Evolutionary conservation across 2,888 invertebrate genomes (phyloP).

Genomic region (Nesidiocoris tenuis): DNA sequence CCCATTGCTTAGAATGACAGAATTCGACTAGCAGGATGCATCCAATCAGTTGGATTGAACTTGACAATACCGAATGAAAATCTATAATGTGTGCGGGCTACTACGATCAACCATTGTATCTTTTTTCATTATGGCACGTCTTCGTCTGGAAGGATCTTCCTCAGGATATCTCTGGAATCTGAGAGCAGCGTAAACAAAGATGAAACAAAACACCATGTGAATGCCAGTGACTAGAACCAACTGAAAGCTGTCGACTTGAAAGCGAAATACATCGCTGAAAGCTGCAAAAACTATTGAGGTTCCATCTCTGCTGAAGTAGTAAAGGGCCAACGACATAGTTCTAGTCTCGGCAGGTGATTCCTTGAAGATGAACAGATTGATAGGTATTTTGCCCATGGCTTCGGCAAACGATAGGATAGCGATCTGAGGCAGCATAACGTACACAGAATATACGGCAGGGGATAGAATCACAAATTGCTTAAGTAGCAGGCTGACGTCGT

Average conservation of each 20-base stretch:
- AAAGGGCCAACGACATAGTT: conserved; percentile 13
- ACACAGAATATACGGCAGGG: conserved; percentile 7
- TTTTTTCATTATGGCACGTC: conserved; percentile 8
- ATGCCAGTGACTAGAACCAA: conserved; percentile 24
- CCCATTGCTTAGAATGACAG: too few relatives aligned
- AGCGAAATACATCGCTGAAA: conserved; percentile 10
- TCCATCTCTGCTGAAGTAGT: conserved; percentile 17
- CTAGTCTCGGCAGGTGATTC: conserved; percentile 15
- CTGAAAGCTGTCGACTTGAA: conserved; percentile 24
- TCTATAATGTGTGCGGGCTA: too few relatives aligned
- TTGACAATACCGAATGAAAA: too few relatives aligned
- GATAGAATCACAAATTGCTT: neutral
- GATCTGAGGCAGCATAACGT: conserved; percentile 8
- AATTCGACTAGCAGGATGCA: too few relatives aligned
- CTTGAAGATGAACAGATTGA: conserved; percentile 33
- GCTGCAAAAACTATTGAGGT: conserved; percentile 18
- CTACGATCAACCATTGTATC: too few relatives aligned
- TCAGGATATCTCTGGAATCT: conserved; percentile 11
- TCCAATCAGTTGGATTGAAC: too few relatives aligned
- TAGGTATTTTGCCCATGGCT: conserved; percentile 29
- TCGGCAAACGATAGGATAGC: conserved; percentile 16
- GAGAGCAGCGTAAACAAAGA: conserved; percentile 37
- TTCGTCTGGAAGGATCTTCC: conserved; percentile 1
- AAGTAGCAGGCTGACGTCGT: neutral
- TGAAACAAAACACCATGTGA: conserved; percentile 28